A percentile compares a stretch with the other conserved stretches of the same genome.
Conservation (phyloP, 2,888 invertebrate species). For the Drosophila niveifrons region DNA sequence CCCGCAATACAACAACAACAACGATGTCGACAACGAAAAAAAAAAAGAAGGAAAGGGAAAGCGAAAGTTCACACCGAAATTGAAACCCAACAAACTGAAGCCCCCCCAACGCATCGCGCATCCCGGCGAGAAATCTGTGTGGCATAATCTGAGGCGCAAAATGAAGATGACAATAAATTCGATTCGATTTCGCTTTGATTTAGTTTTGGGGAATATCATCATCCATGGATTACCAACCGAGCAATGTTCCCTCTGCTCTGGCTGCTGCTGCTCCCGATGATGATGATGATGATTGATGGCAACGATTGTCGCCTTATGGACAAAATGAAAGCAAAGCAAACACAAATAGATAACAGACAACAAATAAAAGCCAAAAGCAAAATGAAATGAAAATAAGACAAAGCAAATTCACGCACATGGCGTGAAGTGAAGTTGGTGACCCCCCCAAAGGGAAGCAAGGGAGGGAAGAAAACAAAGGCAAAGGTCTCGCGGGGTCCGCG, state of each 20-base stretch:
- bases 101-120: slow-evolving; percentile 2
- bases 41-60: slow-evolving; percentile 32
- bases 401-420: slow-evolving; percentile 70
- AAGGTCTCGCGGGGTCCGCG: slow-evolving; percentile 42
- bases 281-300: slow-evolving; percentile 40
- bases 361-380: slow-evolving; percentile 72
- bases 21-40: slow-evolving; percentile 30
- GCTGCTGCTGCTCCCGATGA: slow-evolving; percentile 16
- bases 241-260: slow-evolving; percentile 12
- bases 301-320: slow-evolving; percentile 78
- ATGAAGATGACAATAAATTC: slow-evolving; percentile 81
- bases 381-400: slow-evolving; percentile 80
- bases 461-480: neutral
- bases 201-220: slow-evolving; percentile 78
- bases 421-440: slow-evolving; percentile 15
- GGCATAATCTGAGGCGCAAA: slow-evolving; percentile 77
- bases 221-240: slow-evolving; percentile 72
- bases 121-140: slow-evolving; percentile 52
- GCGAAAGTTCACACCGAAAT: slow-evolving; percentile 81
- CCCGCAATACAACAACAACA: slow-evolving; percentile 27
- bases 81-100: slow-evolving; percentile 70
- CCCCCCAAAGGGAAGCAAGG: neutral
- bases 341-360: slow-evolving; percentile 78
- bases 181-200: slow-evolving; percentile 82
- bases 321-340: slow-evolving; percentile 68